Evolutionary conservation across 2,113 vertebrate genomes (phyloP), one percentile per base, ranked within the genome.

Genomic region (Cygnus atratus): DNA sequence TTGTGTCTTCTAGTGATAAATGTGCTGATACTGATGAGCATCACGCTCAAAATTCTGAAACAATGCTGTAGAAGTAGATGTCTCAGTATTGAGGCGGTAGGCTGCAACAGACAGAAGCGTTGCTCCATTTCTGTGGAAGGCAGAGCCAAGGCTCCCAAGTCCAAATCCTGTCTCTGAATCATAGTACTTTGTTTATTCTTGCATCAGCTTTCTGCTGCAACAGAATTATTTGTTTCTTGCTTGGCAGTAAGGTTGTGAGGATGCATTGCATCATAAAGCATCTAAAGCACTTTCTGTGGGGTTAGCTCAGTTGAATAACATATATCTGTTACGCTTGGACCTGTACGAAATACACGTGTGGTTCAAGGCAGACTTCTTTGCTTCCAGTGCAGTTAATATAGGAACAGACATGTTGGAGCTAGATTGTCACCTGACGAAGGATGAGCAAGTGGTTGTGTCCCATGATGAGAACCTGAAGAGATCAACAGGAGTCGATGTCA

Each of bases 331-430:
- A 22, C 44, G 20, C 66, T 74, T 78, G 84, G 55, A 26, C 9
- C 67, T 70, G 75, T 72, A n/a, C 8, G 3, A 62, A 85, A 68
- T 39, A 4, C 31, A 3, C 0, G 1, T 50, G 65, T 44, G 25
- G 37, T 15, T 95, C 76, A 96, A 20, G 29, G n/a, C 59, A 71
- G 84, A 7, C 52, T 67, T 81, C 94, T 87, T 92, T 82, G 35
- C 52, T 95, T 93, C 33, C 96, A 99, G 99, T 12, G 99, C 99
- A 3, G 98, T 99, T 66, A 96, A 98, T 61, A 50, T 99, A 28
- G 99, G 99, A 67, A 99, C 99, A 19, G 99, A 99, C 95, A 99
- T 99, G 99, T 65, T 99, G 98, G 99, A 99, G 97, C 77, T 99
- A 74, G 99, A 99, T 90, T 99, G 99, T 96, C 99, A 99, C 96